Conservation (phyloP, 1,140 invertebrate species). For the Cyclargus thomasi region DNA sequence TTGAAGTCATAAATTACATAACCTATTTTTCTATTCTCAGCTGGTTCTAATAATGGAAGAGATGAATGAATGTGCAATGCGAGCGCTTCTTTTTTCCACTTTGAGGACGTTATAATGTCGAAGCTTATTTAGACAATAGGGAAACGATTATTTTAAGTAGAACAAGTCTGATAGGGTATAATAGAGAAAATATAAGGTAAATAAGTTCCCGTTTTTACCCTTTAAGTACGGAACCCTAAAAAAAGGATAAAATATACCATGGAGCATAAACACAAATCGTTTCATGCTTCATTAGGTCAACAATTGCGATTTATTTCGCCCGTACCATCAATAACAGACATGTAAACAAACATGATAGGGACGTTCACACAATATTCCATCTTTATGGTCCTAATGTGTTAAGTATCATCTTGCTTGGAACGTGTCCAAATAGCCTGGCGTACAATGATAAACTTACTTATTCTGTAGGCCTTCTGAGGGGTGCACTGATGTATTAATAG, state of each 20-base stretch:
- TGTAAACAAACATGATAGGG: background rate
- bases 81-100: background rate
- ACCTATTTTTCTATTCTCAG: constrained; percentile 6
- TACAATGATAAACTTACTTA: constrained; percentile 7
- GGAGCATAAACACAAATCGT: background rate
- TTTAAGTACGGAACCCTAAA: too few species aligned
- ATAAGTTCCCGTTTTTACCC: too few species aligned
- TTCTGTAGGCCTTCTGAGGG: background rate
- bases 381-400: constrained; percentile 8
- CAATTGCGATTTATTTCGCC: background rate
- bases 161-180: too few species aligned
- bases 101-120: background rate
- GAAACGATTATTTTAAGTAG: too few species aligned
- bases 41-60: background rate
- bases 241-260: too few species aligned
- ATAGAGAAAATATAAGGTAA: too few species aligned
- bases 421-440: background rate
- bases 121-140: too few species aligned
- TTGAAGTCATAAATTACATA: constrained; percentile 4
- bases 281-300: background rate
- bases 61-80: background rate
- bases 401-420: constrained; percentile 9
- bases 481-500: constrained; percentile 8
- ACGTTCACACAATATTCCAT: constrained; percentile 8
- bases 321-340: background rate